A percentile compares a stretch with the other conserved stretches of the same genome.
phyloP scores from a whole-genome alignment of 2,888 invertebrate species.

The Tenthredo scrophulariae region DNA sequence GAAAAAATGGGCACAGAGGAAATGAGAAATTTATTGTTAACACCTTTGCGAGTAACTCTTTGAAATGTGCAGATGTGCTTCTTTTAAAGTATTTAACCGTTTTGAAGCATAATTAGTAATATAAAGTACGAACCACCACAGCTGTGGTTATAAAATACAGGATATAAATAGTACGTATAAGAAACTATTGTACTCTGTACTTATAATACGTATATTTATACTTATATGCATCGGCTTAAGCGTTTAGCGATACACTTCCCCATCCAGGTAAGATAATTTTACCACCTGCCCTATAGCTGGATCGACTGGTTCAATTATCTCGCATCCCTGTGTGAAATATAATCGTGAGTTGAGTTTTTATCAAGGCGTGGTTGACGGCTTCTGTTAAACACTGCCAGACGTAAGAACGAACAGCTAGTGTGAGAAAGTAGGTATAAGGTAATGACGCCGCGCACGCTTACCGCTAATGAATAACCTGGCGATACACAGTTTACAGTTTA shows the following conservation, averaged over 20 bases:
- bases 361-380: slow-evolving; percentile 30
- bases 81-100: slow-evolving; percentile 27
- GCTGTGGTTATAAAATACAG: neutral
- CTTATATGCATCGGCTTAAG: neutral
- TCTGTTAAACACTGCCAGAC: neutral
- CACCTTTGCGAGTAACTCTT: neutral
- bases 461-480: slow-evolving; percentile 33
- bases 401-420: slow-evolving; percentile 1
- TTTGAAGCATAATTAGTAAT: slow-evolving; percentile 17
- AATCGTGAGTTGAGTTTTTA: slow-evolving; percentile 11
- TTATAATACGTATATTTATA: slow-evolving; percentile 10
- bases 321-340: slow-evolving; percentile 11
- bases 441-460: slow-evolving; percentile 47
- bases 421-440: neutral
- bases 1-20: neutral
- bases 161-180: slow-evolving; percentile 4
- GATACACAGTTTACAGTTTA: slow-evolving; percentile 16
- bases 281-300: slow-evolving; percentile 17
- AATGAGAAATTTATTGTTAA: neutral
- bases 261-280: slow-evolving; percentile 33
- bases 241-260: neutral
- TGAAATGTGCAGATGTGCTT: neutral
- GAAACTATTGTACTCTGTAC: slow-evolving; percentile 18
- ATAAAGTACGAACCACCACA: neutral
- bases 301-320: slow-evolving; percentile 26